phyloP scores from a whole-genome alignment of 2,888 invertebrate species.

The Orchesellides sinensis region DNA sequence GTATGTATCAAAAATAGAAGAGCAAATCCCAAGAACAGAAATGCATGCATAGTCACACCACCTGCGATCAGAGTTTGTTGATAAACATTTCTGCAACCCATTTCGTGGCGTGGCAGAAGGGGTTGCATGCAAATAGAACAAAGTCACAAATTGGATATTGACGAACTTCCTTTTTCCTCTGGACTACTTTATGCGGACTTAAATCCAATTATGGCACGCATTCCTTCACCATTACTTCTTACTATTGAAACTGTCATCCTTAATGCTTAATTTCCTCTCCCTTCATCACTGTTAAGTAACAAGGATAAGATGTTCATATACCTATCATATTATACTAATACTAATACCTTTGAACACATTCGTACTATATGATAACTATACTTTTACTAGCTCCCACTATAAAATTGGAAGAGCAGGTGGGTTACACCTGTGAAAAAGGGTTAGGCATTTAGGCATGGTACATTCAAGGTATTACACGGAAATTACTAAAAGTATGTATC shows the following conservation, averaged over 20 bases:
- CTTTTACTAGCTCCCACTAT: too few species aligned
- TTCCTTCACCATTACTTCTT: slow-evolving; percentile 4
- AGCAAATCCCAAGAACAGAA: too few species aligned
- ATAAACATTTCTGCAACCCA: not conserved
- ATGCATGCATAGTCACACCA: too few species aligned
- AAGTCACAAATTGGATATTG: slow-evolving; percentile 48
- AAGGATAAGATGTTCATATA: not conserved
- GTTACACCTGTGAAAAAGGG: not conserved
- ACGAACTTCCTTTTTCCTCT: slow-evolving; percentile 44
- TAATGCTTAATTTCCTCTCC: not conserved
- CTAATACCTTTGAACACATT: not conserved
- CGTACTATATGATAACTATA: not conserved
- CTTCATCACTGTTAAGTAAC: slow-evolving; percentile 16
- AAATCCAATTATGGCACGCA: slow-evolving; percentile 32
- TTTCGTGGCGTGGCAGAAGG: not conserved
- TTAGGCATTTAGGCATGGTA: too few species aligned
- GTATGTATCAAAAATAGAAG: too few species aligned
- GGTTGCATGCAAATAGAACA: slow-evolving; percentile 7
- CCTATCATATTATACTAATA: not conserved
- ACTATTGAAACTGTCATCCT: not conserved
- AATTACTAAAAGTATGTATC: not conserved
- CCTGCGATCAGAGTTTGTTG: too few species aligned
- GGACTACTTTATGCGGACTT: slow-evolving; percentile 45
- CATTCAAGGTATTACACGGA: too few species aligned
- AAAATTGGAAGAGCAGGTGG: not conserved